Base-by-base conservation (phyloP, 2,113 vertebrate species). In the Pedetes capensis region DNA sequence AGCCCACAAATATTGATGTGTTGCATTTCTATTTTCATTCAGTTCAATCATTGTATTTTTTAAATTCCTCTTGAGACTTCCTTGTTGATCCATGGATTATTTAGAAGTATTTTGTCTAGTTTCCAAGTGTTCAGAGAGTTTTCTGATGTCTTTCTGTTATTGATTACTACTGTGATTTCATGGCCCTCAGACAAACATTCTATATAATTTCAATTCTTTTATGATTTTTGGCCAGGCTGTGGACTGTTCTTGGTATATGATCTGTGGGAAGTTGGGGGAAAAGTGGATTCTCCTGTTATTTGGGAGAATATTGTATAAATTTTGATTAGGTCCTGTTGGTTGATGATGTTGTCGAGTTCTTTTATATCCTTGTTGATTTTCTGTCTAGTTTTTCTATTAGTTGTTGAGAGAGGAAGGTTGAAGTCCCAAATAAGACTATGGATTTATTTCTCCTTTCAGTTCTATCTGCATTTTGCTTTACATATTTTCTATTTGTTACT, bases 111-210 rank as follows among this genome's bases (percentile, higher is more conserved):
- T 6, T 63, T 64, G 39, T 64, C 83, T 59, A 55, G 37, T 90
- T 94, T 94, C 86, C n/a, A 93, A 85, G 74, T 80, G 7, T 82
- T 66, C 51, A 32, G 57, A 64, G 51, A 91, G 22, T 71, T 93
- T 93, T 76, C 34, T 92, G 27, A 66, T 92, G 29, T 49, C 25
- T 84, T 74, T 85, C 49, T 75, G 44, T 84, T 91, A 80, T n/a
- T 80, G 44, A 85, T 93, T 91, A 44, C 63, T 92, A 93, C 32
- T 39, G 29, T 84, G 11, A 84, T 79, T 64, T 88, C 23, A 83
- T 42, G 92, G 55, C 17, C 64, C 34, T 55, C 39, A 55, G 57
- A 79, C 20, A 91, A 84, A 69, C 17, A 3, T 42, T 55, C n/a
- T 87, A 29, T 79, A 71, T 80, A 74, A 85, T 94, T 82, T 57